Evolutionary conservation across 2,113 vertebrate species (phyloP).

Genomic region (Geococcyx californianus): DNA sequence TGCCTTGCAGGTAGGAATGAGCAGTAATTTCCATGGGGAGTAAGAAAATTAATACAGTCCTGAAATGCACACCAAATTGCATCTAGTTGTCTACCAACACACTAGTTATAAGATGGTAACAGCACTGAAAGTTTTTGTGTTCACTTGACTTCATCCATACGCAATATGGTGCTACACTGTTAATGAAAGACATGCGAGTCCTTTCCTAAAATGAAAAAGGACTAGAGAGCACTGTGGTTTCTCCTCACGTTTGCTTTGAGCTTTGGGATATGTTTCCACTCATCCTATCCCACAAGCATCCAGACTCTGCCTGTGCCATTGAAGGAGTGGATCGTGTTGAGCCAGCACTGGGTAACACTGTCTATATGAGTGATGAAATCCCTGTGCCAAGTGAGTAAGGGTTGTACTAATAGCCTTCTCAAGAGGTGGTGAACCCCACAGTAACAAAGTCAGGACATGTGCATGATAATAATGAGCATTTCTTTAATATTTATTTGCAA

Average conservation of each 20-base stretch:
- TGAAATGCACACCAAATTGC: not conserved
- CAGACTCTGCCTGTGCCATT: not conserved
- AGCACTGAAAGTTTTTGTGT: not conserved
- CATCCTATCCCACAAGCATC: not conserved
- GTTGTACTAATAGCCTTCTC: not conserved
- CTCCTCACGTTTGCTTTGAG: not conserved
- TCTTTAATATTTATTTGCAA: not conserved
- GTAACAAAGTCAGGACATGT: not conserved
- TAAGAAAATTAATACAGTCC: not conserved
- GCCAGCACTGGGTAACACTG: not conserved
- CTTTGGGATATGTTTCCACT: not conserved
- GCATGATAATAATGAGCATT: not conserved
- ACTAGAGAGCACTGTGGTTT: not conserved
- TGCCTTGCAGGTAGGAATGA: not conserved
- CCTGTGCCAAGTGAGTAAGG: not conserved
- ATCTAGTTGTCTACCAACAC: not conserved
- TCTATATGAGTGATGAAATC: not conserved
- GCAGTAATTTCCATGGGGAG: not conserved
- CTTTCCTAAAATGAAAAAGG: not conserved
- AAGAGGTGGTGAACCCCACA: not conserved
- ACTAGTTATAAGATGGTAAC: not conserved
- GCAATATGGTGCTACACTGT: not conserved
- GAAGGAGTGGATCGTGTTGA: not conserved
- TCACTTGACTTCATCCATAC: not conserved
- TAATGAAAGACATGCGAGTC: not conserved